Evolutionary conservation across 2,113 vertebrate species (phyloP), one percentile per base, ranked within the genome.

Genomic region (Platanista minor): DNA sequence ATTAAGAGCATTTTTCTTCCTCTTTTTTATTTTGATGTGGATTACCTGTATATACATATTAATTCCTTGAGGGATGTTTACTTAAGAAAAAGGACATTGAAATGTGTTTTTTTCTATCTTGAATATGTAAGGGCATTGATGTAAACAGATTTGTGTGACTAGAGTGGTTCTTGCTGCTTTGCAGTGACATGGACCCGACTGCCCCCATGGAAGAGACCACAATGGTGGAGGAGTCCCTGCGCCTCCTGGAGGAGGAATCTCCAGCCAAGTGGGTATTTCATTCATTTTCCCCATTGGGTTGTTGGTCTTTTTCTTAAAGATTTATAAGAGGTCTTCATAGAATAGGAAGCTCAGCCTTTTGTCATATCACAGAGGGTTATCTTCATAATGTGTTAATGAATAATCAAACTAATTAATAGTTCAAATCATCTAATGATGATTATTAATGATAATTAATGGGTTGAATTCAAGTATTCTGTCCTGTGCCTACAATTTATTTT

Each of bases 181-280:
- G 67, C 82, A 99, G 99, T 98, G 99, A 98, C 7, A 61, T 87
- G 33, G 99, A 99, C 95, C 98, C 98, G 15, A 81, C 96, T 64
- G 88, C 94, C 6, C 61, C 98, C 2, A 8, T 94, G 86, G 99
- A 99, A 77, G 99, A 99, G 36, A 77, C 69, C 0, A 3, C 87
- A 8, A 97, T 96, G 91, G 92, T 59, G 72, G 98, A 98, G 36
- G 98, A 98, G 67, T 81, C 97, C 52, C 97, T 95, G 64, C 97
- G 94, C 2, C 4, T 85, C 27, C 95, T 78, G 21, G 98, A 98
- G 75, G 98, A 97, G 75, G 98, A 99, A 1, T 94, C 97, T 87
- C 98, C 98, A 52, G 99, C 98, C 96, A 98, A 95, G 99, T 99
- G 97, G 74, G 91, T 90, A 52, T 85, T 87, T 85, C n/a, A 29